Percentiles rank a stretch among this genome's conserved stretches.
Evolutionary conservation across 2,888 invertebrate species (phyloP).

Genomic region (Aelia acuminata): DNA sequence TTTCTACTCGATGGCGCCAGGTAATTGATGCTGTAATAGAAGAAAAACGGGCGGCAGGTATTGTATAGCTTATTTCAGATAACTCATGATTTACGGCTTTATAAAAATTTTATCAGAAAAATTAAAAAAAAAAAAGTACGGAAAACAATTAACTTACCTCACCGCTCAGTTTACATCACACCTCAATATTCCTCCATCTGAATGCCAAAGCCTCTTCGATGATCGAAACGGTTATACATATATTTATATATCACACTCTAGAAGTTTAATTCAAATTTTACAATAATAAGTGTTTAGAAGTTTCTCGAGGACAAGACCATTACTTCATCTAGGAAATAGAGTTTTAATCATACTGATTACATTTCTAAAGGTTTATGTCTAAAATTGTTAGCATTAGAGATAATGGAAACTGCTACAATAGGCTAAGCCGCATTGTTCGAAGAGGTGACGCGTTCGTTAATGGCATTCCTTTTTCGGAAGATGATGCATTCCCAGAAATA

Average conservation of each 20-base stretch:
- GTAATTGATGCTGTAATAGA: not conserved
- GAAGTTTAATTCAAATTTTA: not conserved
- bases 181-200: not conserved
- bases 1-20: conserved; percentile 6
- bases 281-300: not conserved
- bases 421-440: not conserved
- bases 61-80: not conserved
- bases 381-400: not conserved
- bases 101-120: conserved; percentile 3
- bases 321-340: not conserved
- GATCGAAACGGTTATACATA: not conserved
- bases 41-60: not conserved
- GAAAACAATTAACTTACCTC: conserved; percentile 7
- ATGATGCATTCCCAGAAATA: conserved; percentile 4
- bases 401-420: not conserved
- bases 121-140: not conserved
- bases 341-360: not conserved
- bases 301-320: not conserved
- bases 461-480: conserved; percentile 3
- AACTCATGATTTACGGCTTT: not conserved
- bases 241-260: not conserved
- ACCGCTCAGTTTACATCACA: not conserved
- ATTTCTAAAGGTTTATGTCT: conserved; percentile 3
- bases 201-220: not conserved
- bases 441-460: not conserved